Conservation (phyloP, 2,113 vertebrate genomes). For the Melanotaenia duboulayi region DNA sequence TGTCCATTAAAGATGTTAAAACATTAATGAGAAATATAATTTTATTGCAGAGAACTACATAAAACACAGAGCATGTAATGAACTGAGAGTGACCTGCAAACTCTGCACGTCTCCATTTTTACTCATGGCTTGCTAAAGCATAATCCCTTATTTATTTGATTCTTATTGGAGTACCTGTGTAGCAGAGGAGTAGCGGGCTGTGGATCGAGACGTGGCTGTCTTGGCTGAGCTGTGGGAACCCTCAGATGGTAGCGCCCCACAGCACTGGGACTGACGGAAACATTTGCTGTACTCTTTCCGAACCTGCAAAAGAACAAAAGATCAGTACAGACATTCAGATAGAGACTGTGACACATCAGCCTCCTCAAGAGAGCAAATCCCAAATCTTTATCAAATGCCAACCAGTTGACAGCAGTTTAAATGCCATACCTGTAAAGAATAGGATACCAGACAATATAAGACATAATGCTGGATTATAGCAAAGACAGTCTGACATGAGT, state of each 20-base stretch:
- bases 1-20: background rate
- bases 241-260: slow-evolving; percentile 90
- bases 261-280: slow-evolving; percentile 96
- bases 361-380: slow-evolving; percentile 33
- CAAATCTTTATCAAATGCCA: slow-evolving; percentile 70
- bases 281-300: slow-evolving; percentile 98
- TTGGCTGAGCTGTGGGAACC: slow-evolving; percentile 94
- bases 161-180: slow-evolving; percentile 86
- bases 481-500: slow-evolving; percentile 9
- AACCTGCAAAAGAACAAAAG: slow-evolving; percentile 81
- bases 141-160: background rate
- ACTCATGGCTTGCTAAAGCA: background rate
- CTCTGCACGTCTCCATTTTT: background rate
- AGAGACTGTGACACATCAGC: slow-evolving; percentile 8
- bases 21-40: background rate
- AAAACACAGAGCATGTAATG: slow-evolving; percentile 3
- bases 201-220: slow-evolving; percentile 91
- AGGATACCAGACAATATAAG: slow-evolving; percentile 16
- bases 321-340: slow-evolving; percentile 32
- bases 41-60: background rate
- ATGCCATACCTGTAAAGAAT: slow-evolving; percentile 52
- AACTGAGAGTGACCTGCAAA: background rate
- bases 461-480: slow-evolving; percentile 16
- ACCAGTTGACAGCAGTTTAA: slow-evolving; percentile 58
- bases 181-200: slow-evolving; percentile 95